Base-by-base conservation (phyloP, 2,888 invertebrate species). In the Camponotus fellah region DNA sequence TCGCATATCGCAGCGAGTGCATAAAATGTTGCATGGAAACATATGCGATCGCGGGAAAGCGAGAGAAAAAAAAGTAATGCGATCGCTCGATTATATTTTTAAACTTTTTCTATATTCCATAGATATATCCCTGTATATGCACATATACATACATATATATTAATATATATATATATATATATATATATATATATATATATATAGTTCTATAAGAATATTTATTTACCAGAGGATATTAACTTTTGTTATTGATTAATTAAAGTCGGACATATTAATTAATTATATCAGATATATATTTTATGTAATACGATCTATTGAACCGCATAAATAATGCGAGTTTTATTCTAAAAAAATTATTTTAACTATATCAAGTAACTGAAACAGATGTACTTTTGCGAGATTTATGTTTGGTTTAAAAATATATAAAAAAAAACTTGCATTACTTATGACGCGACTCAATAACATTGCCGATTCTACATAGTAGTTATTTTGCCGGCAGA, bases 401-500 rank as follows among this genome's bases (percentile, higher is more conserved):
- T 43, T 69, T 49, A 12, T n/a, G n/a, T 34, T 53, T 32, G 0
- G 9, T 34, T 53, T 69, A 34, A 49, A 53, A 34, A 53, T n/a
- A n/a, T 40, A 14, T 14, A 8, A 21, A 58, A 12, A 43, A 14
- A 21, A 40, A 37, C 74, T 17, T 74, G 79, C 79, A 62, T 80
- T 60, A 80, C n/a, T 80, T 80, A 74, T 80, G 79, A 60, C 60
- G 21, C 32, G 75, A 72, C 79, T 72, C 72, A 72, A 80, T 80
- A 71, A 60, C 74, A 80, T 60, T 72, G 46, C 71, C 79, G 79
- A 80, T 74, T 80, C 74, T 80, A 80, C 79, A 80, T 80, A 74
- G 79, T 80, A 80, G 79, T 80, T 80, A 80, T 80, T 80, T 80
- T 80, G 79, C 79, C 79, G 79, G 79, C 79, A 80, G 79, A 80